A percentile compares a stretch with the other conserved stretches of the same genome.
Evolutionary conservation across 2,888 invertebrate genomes (phyloP).

Genomic region (Metellina segmentata): DNA sequence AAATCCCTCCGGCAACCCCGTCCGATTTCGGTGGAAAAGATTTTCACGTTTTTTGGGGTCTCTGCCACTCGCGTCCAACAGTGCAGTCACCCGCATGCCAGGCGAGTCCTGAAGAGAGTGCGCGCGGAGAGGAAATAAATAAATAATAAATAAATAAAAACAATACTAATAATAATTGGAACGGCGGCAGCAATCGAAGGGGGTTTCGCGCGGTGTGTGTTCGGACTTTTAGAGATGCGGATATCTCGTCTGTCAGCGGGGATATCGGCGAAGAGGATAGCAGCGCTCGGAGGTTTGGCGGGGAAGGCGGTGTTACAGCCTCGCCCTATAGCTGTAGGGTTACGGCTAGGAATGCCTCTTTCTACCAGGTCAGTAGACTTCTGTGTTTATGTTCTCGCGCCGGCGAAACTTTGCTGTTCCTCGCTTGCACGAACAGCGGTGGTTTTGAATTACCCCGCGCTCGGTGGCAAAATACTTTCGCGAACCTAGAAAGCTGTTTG

Average conservation of each 20-base stretch:
- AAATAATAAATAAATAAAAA: not conserved
- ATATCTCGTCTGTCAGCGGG: constrained; percentile 46
- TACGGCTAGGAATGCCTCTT: constrained; percentile 54
- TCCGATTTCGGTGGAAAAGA: constrained; percentile 2
- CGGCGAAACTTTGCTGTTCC: not conserved
- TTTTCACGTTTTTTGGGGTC: constrained; percentile 55
- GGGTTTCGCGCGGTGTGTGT: not conserved
- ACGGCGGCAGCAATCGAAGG: not conserved
- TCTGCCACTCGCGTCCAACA: constrained; percentile 46
- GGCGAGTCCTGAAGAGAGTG: not conserved
- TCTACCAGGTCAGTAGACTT: constrained; percentile 67
- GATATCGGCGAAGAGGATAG: constrained; percentile 2
- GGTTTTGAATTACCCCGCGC: too few species aligned
- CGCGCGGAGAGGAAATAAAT: not conserved
- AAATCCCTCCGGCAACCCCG: not conserved
- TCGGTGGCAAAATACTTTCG: too few species aligned
- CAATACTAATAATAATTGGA: too few species aligned
- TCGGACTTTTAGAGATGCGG: constrained; percentile 48
- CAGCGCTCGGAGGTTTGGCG: not conserved
- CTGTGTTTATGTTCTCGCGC: constrained; percentile 15
- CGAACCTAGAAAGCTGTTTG: too few species aligned
- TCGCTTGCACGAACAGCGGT: too few species aligned
- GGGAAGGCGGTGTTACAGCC: constrained; percentile 15
- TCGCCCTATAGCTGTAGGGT: constrained; percentile 42
- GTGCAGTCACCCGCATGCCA: constrained; percentile 45